Evolutionary conservation across 64 coral and sea anemone genomes (phyloP).

Genomic region (Montipora efflorescens): DNA sequence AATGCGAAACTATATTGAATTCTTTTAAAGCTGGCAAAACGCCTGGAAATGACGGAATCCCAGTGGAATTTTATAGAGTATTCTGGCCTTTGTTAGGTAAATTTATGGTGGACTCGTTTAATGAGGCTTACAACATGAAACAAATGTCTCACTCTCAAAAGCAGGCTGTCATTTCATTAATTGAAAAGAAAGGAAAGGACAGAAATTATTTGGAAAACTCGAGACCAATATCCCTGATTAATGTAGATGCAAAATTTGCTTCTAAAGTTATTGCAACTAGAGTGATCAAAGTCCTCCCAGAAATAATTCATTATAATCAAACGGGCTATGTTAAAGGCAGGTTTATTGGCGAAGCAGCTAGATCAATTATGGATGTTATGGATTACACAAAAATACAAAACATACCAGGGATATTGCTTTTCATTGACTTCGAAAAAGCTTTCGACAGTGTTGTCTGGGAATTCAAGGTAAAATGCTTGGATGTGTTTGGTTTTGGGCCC

Average conservation of each 20-base stretch:
- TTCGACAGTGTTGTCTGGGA: slow-evolving; percentile 12
- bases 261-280: neutral
- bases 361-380: slow-evolving; percentile 16
- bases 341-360: slow-evolving; percentile 6
- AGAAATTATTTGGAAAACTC: slow-evolving; percentile 33
- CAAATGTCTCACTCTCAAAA: slow-evolving; percentile 26
- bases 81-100: slow-evolving; percentile 9
- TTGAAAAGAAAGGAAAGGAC: slow-evolving; percentile 47
- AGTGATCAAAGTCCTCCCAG: slow-evolving; percentile 1
- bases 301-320: slow-evolving; percentile 36
- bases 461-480: slow-evolving; percentile 4
- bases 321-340: neutral
- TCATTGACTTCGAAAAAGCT: slow-evolving; percentile 12
- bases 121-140: neutral
- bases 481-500: slow-evolving; percentile 5
- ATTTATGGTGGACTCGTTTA: neutral
- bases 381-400: neutral
- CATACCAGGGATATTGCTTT: neutral
- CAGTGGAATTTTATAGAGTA: slow-evolving; percentile 9
- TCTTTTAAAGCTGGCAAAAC: neutral
- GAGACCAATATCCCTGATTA: slow-evolving; percentile 26
- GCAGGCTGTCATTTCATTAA: slow-evolving; percentile 40
- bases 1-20: slow-evolving; percentile 12
- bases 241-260: slow-evolving; percentile 37
- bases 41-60: neutral